Percentiles rank a stretch among this genome's conserved stretches.
phyloP scores from a whole-genome alignment of 2,797 vertebrate species.

The Sebastes nivosus region DNA sequence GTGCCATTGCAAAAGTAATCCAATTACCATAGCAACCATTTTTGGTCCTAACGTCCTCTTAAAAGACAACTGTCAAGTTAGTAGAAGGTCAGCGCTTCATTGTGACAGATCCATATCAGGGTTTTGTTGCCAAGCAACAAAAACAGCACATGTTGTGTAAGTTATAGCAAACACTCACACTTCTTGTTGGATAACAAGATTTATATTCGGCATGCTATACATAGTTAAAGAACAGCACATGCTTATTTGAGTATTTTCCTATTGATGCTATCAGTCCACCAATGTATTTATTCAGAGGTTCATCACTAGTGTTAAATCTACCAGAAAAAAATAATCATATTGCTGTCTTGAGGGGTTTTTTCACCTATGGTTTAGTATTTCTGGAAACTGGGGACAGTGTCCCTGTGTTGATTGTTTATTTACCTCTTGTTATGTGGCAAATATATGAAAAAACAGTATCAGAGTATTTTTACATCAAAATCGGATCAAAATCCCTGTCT shows the following conservation, averaged over 20 bases:
- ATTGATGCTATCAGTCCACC: background rate
- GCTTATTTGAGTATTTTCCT: background rate
- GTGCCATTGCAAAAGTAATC: background rate
- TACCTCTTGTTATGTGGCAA: no score
- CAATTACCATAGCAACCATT: constrained; percentile 12
- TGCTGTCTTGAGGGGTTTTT: background rate
- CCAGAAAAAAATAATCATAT: background rate
- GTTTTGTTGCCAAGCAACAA: constrained; percentile 45
- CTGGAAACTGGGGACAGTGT: background rate
- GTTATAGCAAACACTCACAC: background rate
- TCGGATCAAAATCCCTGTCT: no score
- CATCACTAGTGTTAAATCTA: background rate
- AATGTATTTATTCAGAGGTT: background rate
- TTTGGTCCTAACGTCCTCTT: background rate
- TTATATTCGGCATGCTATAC: background rate
- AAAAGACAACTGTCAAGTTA: constrained; percentile 8
- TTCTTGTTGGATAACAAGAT: background rate
- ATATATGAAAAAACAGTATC: no score
- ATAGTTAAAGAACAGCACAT: background rate
- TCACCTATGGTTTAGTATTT: background rate
- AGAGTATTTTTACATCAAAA: no score
- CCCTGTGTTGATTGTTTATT: no score
- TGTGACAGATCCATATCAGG: background rate
- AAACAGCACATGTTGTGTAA: background rate
- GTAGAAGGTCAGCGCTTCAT: constrained; percentile 20